A percentile compares a stretch with the other conserved stretches of the same genome.
These are phyloP conservation scores for Auanema sp. DNA, from an alignment of 2,888 invertebrate genomes.

Conservation along the genomic window DNA sequence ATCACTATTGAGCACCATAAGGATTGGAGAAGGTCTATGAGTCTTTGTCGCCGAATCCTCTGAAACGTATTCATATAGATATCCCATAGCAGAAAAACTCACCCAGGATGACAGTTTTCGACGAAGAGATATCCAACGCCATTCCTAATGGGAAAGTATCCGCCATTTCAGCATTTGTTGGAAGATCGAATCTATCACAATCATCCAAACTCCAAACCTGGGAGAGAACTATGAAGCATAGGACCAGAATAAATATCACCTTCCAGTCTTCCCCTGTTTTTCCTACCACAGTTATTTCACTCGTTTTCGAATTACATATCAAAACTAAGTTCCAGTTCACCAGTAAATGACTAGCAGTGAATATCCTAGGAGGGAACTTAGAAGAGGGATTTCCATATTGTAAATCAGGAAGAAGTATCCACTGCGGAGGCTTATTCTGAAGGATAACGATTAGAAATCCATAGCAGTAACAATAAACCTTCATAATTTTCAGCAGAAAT, in stretches of 20 bases:
- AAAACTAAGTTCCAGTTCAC: conserved; percentile 36
- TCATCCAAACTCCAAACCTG: conserved; percentile 34
- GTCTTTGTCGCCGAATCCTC: conserved; percentile 15
- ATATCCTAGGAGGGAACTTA: conserved; percentile 13
- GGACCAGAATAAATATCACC: conserved; percentile 9
- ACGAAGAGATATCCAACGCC: conserved; percentile 36
- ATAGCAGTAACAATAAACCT: conserved; percentile 4
- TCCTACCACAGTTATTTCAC: conserved; percentile 30
- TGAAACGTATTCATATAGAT: background rate
- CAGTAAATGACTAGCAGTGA: conserved; percentile 24
- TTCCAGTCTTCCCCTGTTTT: conserved; percentile 32
- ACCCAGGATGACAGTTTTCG: conserved; percentile 23
- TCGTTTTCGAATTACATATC: conserved; percentile 29
- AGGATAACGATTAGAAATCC: background rate
- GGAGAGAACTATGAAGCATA: background rate
- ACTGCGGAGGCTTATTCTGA: conserved; percentile 33
- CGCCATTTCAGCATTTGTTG: conserved; percentile 23
- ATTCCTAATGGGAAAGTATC: conserved; percentile 48
- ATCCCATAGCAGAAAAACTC: background rate
- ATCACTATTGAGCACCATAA: conserved; percentile 32
- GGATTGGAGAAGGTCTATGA: conserved; percentile 29
- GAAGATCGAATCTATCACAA: conserved; percentile 32
- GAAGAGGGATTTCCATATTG: conserved; percentile 23
- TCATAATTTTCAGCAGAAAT: background rate
- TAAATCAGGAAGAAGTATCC: conserved; percentile 30